A percentile compares a stretch with the other conserved stretches of the same genome.
phyloP scores from a whole-genome alignment of 2,888 invertebrate genomes.

The Polydesmus complanatus region DNA sequence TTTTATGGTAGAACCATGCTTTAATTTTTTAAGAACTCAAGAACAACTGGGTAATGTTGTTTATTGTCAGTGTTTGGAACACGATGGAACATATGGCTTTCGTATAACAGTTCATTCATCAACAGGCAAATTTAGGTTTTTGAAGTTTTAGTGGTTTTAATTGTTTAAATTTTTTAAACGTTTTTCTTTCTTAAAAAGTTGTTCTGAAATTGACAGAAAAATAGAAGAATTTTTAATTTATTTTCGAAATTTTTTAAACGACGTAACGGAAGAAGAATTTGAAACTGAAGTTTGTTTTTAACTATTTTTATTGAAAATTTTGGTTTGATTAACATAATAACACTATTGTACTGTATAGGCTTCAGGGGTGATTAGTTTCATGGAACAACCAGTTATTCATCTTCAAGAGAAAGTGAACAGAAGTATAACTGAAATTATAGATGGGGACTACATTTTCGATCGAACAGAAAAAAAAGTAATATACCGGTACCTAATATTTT shows the following conservation, averaged over 20 bases:
- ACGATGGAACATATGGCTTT: slow-evolving; percentile 64
- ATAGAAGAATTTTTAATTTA: slow-evolving; percentile 30
- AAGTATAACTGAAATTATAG: slow-evolving; percentile 66
- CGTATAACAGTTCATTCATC: slow-evolving; percentile 65
- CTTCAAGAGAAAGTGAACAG: slow-evolving; percentile 59
- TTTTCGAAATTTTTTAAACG: slow-evolving; percentile 26
- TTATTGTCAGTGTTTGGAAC: slow-evolving; percentile 51
- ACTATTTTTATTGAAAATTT: not conserved
- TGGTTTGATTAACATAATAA: too few species aligned
- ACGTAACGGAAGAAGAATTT: slow-evolving; percentile 26
- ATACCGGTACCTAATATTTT: too few species aligned
- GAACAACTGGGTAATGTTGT: slow-evolving; percentile 84
- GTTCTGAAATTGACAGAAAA: slow-evolving; percentile 28
- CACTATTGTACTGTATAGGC: slow-evolving; percentile 11
- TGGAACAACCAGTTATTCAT: slow-evolving; percentile 58
- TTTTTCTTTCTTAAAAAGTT: slow-evolving; percentile 20
- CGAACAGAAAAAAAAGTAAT: slow-evolving; percentile 53
- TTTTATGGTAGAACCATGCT: slow-evolving; percentile 75
- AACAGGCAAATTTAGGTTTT: slow-evolving; percentile 32
- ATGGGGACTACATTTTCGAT: slow-evolving; percentile 61
- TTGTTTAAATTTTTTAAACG: too few species aligned
- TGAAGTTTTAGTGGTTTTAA: not conserved
- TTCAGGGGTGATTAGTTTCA: slow-evolving; percentile 51
- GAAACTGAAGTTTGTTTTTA: slow-evolving; percentile 23
- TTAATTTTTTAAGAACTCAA: slow-evolving; percentile 68